Evolutionary conservation across 2,888 invertebrate genomes (phyloP), one percentile per base, ranked within the genome.

Genomic region (Hoplodrina ambigua): DNA sequence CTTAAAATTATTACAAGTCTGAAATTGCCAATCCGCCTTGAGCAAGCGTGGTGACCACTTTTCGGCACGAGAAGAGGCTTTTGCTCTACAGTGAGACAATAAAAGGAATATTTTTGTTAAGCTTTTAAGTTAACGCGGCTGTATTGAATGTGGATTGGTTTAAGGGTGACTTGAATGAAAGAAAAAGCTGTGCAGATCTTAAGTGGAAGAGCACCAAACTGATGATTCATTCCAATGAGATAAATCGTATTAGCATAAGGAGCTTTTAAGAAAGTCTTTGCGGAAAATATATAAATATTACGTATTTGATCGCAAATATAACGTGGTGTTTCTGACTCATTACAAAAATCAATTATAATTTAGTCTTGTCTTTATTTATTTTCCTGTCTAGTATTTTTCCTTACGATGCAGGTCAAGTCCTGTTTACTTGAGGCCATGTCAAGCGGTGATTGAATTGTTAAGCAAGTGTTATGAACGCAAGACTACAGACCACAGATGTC

Each of bases 321-420:
- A 52, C 49, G 49, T 56, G 57, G 59, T 37, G 63, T 79, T 67
- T 67, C 17, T 63, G 50, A 41, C 13, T 57, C n/a, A 54, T 75
- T 67, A 75, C 50, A 67, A 57, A 75, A 69, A 57, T 55, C 30
- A 37, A 33, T 44, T 46, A 50, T 20, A 5, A 44, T 4, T 17
- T 33, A 3, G 44, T 25, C 11, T 58, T 10, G 3, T 41, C 8
- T 41, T 11, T 8, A 11, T 25, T 13, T 55, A 55, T 56, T 80
- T 60, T 50, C 69, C 41, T 75, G 58, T 63, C 55, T 71, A 70
- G 44, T 54, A 65, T 57, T 68, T 72, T 66, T 65, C 50, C 50
- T 63, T 30, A 11, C 25, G 41, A 72, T 68, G 75, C 61, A 58
- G 68, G 76, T 69, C 70, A 76, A 70, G 69, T 70, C 72, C 55